phyloP scores from a whole-genome alignment of 2,113 vertebrate species.

The Anhinga anhinga region DNA sequence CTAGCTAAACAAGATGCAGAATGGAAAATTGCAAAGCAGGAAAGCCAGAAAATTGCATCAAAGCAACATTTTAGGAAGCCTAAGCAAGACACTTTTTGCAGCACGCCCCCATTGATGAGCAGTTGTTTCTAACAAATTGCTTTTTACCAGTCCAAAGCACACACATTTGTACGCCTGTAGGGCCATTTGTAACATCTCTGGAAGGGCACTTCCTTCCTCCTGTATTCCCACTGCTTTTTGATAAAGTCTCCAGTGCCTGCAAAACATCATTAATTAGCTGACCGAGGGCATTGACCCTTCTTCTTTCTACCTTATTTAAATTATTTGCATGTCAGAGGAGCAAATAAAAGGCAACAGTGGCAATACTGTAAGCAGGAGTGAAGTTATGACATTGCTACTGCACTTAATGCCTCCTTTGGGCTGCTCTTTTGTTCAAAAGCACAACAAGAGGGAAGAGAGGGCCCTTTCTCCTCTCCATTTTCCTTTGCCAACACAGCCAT shows the following conservation, averaged over 20 bases:
- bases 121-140: not conserved
- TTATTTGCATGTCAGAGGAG: not conserved
- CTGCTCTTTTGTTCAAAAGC: not conserved
- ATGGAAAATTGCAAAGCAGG: not conserved
- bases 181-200: not conserved
- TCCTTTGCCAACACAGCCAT: not conserved
- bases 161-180: not conserved
- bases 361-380: not conserved
- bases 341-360: not conserved
- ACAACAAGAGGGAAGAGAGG: not conserved
- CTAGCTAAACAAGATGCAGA: slow-evolving; percentile 22
- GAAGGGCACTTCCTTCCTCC: slow-evolving; percentile 4
- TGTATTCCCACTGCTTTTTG: not conserved
- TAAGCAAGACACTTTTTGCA: not conserved
- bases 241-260: not conserved
- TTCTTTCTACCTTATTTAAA: not conserved
- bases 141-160: not conserved
- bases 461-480: not conserved
- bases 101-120: not conserved
- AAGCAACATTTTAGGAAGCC: not conserved
- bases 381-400: not conserved
- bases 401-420: not conserved
- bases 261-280: slow-evolving; percentile 12
- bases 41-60: not conserved
- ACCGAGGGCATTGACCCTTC: not conserved